Evolutionary conservation across 2,113 vertebrate genomes (phyloP), one percentile per base, ranked within the genome.

Genomic region (Saccopteryx leptura): DNA sequence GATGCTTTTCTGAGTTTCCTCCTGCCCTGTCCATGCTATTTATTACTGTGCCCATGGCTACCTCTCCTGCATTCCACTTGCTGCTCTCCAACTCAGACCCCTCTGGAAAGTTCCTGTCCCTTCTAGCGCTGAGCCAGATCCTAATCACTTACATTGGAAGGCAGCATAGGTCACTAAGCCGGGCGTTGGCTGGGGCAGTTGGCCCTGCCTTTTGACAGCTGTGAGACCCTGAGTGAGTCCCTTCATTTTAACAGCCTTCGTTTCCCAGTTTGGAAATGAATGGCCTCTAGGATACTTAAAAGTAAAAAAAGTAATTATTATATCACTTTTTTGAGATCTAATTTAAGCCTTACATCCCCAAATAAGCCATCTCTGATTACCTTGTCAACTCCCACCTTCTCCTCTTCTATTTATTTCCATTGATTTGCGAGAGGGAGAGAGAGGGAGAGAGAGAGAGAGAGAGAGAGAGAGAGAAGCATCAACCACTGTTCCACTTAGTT

Each of bases 251-350:
- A 91, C 31, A 95, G 39, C 9, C 21, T 95, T 21, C 48, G 12
- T 83, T 91, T 92, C 46, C 58, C 39, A 39, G 5, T 71, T 79
- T 93, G 56, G 72, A 90, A 91, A 50, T 61, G 65, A 5, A 61
- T 68, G 56, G 5, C 7, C 31, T 91, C 24, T 26, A 79, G 46
- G 12, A 46, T 17, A 71, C 39, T 94, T 50, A 71, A 31, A 90
- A 89, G 15, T 92, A n/a, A 71, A 95, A 89, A 96, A 28, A 4
- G 18, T 24, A 9, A 87, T 93, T 69, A 92, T 75, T 81, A 6
- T 31, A 68, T 69, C 13, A 90, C 28, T 46, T 46, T 92, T 88
- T 89, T 21, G 15, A 91, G 4, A 83, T 83, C n/a, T 79, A 68
- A 79, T 1, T 66, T 69, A 78, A 75, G 69, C 12, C 31, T 28